Conservation (phyloP, 1,140 invertebrate genomes). For the Psilanteris sp. region DNA sequence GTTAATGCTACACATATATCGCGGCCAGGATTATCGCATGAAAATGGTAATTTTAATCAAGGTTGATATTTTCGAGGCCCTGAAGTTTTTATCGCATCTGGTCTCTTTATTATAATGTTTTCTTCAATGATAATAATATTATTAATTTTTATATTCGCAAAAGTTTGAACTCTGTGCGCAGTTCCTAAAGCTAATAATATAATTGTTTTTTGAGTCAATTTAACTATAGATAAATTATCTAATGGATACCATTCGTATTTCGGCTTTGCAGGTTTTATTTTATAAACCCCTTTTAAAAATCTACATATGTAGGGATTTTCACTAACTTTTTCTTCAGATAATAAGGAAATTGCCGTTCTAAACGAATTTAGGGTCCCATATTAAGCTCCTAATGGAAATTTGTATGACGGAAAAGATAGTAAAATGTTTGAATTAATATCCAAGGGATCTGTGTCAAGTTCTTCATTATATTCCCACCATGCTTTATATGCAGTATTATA, state of each 20-base stretch:
- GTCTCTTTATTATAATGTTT: constrained; percentile 28
- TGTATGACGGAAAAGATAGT: constrained; percentile 17
- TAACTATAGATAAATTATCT: neutral
- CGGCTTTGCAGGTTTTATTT: constrained; percentile 34
- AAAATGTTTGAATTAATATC: constrained; percentile 10
- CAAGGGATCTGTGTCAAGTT: constrained; percentile 3
- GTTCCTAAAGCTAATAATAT: too few species aligned
- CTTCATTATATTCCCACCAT: constrained; percentile 24
- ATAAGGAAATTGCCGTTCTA: constrained; percentile 24
- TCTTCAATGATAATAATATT: constrained; percentile 24
- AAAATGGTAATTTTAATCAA: constrained; percentile 5
- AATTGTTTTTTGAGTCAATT: constrained; percentile 26
- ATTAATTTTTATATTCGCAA: constrained; percentile 31
- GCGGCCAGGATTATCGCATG: constrained; percentile 1
- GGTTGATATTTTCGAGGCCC: constrained; percentile 27
- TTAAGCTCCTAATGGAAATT: constrained; percentile 1
- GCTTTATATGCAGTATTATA: constrained; percentile 25
- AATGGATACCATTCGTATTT: constrained; percentile 37
- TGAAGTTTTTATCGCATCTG: constrained; percentile 58
- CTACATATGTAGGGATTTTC: constrained; percentile 10
- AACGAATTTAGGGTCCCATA: constrained; percentile 19
- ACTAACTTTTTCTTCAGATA: constrained; percentile 4
- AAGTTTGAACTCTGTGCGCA: constrained; percentile 49
- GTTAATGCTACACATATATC: constrained; percentile 8
- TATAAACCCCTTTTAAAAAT: constrained; percentile 48